Percentiles rank a stretch among this genome's conserved stretches.
Conservation (phyloP, 1,140 invertebrate species). For the Drosophila funebris region DNA sequence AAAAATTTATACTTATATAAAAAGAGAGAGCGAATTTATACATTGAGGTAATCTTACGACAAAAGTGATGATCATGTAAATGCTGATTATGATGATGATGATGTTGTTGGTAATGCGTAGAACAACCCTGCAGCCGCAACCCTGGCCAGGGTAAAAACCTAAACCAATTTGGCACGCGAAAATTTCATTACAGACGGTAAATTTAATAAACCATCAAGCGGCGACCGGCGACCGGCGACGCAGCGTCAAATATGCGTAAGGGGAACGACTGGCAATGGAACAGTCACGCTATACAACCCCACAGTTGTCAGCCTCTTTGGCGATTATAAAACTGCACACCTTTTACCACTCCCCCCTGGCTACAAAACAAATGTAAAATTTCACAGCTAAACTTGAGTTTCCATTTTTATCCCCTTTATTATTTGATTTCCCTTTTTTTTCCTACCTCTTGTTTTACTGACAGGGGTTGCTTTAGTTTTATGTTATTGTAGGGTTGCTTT, state of each 20-base stretch:
- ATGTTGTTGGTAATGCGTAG: conserved; percentile 33
- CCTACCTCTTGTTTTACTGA: neutral
- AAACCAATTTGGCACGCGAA: conserved; percentile 78
- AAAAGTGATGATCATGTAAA: conserved; percentile 2
- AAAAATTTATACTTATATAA: too few species aligned
- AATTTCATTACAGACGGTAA: conserved; percentile 74
- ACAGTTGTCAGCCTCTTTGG: conserved; percentile 25
- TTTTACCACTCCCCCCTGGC: neutral
- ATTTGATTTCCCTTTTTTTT: conserved; percentile 11
- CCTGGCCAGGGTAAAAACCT: conserved; percentile 51
- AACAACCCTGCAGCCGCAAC: conserved; percentile 62
- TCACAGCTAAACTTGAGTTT: conserved; percentile 35
- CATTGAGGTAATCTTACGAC: neutral
- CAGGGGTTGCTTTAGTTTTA: conserved; percentile 40
- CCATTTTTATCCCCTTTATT: conserved; percentile 22
- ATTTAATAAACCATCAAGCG: conserved; percentile 74
- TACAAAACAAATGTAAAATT: conserved; percentile 41
- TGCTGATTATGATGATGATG: conserved; percentile 15
- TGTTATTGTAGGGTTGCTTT: conserved; percentile 17
- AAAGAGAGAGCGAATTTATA: conserved; percentile 18
- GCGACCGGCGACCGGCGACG: conserved; percentile 7
- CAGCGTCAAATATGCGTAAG: conserved; percentile 23
- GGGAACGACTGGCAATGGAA: conserved; percentile 30
- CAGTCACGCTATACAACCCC: conserved; percentile 9
- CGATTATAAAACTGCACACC: conserved; percentile 23